Conservation (phyloP, 2,888 invertebrate species). For the Ectropis crepuscularia region DNA sequence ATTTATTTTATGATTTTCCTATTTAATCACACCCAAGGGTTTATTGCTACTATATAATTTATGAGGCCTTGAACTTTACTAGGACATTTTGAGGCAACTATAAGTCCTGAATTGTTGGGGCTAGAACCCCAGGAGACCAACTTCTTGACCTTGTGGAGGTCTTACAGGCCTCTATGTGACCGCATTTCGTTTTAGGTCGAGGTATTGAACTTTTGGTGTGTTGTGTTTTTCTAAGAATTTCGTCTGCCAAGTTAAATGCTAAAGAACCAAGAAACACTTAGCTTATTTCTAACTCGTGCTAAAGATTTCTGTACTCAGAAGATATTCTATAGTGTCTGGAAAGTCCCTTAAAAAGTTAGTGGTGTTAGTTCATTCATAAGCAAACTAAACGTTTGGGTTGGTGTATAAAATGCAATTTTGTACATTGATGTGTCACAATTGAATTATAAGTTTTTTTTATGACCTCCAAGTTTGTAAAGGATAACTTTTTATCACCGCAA, state of each 20-base stretch:
- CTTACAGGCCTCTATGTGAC: conserved; percentile 4
- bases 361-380: too few relatives aligned
- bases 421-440: too few relatives aligned
- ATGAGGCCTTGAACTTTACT: conserved; percentile 22
- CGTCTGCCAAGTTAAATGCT: neutral
- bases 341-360: too few relatives aligned
- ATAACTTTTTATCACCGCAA: too few relatives aligned
- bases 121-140: conserved; percentile 17
- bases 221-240: neutral
- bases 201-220: conserved; percentile 4
- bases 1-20: conserved; percentile 15
- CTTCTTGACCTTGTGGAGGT: conserved; percentile 11
- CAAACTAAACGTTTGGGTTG: neutral
- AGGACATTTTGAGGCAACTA: conserved; percentile 11
- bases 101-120: conserved; percentile 3
- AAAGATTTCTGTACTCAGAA: too few relatives aligned
- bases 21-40: conserved; percentile 1
- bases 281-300: too few relatives aligned
- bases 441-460: too few relatives aligned
- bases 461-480: too few relatives aligned
- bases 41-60: conserved; percentile 13
- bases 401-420: too few relatives aligned
- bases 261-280: too few relatives aligned
- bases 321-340: too few relatives aligned
- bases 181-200: conserved; percentile 4